Base-by-base conservation (phyloP, 2,113 vertebrate species). In the Aviceda subcristata region DNA sequence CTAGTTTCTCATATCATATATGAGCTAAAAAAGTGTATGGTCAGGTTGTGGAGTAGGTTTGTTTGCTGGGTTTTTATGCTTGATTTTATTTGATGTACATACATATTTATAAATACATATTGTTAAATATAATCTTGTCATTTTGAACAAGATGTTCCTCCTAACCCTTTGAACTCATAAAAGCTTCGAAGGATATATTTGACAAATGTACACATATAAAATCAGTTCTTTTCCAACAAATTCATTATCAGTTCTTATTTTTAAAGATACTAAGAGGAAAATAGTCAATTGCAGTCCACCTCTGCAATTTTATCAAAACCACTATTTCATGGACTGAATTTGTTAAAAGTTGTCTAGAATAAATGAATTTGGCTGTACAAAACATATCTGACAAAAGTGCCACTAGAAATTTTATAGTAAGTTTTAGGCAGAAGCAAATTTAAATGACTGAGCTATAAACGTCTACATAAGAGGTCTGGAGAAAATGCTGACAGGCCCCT, bases 401-500 rank as follows among this genome's bases (percentile, higher is more conserved):
- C 73, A 48, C 32, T 75, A 48, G n/a, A 72, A 93, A 75, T 63
- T 43, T 77, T 80, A 26, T 36, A 88, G 74, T 46, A 86, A 55
- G 29, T 86, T 95, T 90, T 18, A 88, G 51, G 66, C 63, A 74
- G 62, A 80, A 72, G 51, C 45, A 81, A 93, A 80, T 90, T 64
- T n/a, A 82, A 87, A 74, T 66, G 56, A 18, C 55, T 75, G 56
- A 93, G 50, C 59, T 86, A 22, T 78, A 86, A 83, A 88, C 0
- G 11, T 64, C 94, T 43, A 8, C 36, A 59, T 41, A 45, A 69
- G 41, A 95, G 30, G 71, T 74, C 30, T 87, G 60, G 63, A 95
- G 76, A 84, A 97, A 94, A 71, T 72, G 92, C 96, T 94, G 81
- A 94, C 86, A 90, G 73, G 67, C 30, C 36, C 7, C 53, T 41